Base-by-base conservation (phyloP, 2,113 vertebrate species). In the Uria aalge region DNA sequence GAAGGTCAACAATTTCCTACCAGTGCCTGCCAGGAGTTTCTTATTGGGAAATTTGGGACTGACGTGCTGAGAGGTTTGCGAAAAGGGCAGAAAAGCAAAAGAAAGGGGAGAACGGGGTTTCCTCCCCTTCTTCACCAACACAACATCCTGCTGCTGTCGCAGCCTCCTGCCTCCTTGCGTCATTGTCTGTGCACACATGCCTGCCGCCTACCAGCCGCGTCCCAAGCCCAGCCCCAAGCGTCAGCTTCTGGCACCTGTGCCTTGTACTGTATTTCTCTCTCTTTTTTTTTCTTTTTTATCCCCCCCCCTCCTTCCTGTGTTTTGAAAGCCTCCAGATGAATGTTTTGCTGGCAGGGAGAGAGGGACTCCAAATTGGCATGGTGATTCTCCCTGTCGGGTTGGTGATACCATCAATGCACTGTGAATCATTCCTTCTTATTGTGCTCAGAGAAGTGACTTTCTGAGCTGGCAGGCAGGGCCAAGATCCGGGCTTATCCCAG, bases 191-290 rank as follows among this genome's bases (percentile, higher is more conserved):
- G 23, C 47, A 18, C 41, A 12, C 32, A 34, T 0, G 3, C 24
- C 20, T 29, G 4, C 22, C 6, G 1, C 24, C 74, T 34, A 64
- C 1, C 2, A 87, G 13, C 40, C 3, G 0, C 1, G 1, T 71
- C 69, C 81, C 1, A 3, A 87, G 34, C 41, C 30, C 60, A 93
- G 34, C 66, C 66, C 32, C 5, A 19, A 15, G 29, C 3, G 3
- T 67, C 73, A 81, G 55, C 59, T 91, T 56, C 88, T 71, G 80
- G 90, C 87, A 38, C 15, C 0, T 5, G 11, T 40, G 10, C 20
- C 47, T 60, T 0, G 0, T 15, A 34, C 90, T 74, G 3, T 41
- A 41, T 85, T 82, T 34, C 43, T 38, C 1, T 26, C 4, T 41
- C 34, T 24, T 6, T 5, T 20, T 11, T 6, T 34, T 16, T 12